Percentiles rank a stretch among this genome's conserved stretches.
phyloP scores from a whole-genome alignment of 1,140 invertebrate species.

The Brachionus asplanchnoidis region DNA sequence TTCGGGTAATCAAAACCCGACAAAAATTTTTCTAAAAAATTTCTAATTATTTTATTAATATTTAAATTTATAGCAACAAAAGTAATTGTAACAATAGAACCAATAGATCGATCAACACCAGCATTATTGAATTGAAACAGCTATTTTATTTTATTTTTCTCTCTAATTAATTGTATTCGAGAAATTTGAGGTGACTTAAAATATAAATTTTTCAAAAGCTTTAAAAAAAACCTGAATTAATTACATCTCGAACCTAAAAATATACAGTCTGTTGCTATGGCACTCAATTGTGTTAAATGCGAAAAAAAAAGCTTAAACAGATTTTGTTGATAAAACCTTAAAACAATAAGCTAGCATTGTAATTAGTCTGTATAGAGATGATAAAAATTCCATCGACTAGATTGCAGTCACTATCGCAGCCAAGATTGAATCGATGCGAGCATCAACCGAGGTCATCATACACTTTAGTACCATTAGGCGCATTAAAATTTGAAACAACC shows the following conservation, averaged over 20 bases:
- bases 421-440: neutral
- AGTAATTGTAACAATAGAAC: neutral
- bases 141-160: neutral
- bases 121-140: neutral
- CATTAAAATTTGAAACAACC: neutral
- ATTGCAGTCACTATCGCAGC: neutral
- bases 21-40: conserved; percentile 2
- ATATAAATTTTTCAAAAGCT: neutral
- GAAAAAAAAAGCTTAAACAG: conserved; percentile 4
- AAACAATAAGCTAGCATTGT: neutral
- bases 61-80: neutral
- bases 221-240: neutral
- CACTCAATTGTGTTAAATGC: neutral
- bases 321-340: neutral
- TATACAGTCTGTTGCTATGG: conserved; percentile 37
- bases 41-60: neutral
- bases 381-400: neutral
- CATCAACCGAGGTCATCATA: neutral
- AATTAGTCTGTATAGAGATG: neutral
- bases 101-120: conserved; percentile 4
- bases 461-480: neutral
- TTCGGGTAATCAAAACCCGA: conserved; percentile 11
- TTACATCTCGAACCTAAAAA: neutral
- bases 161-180: neutral
- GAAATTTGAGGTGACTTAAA: neutral